Conservation (phyloP, 2,797 vertebrate species). For the Momotus momota region DNA sequence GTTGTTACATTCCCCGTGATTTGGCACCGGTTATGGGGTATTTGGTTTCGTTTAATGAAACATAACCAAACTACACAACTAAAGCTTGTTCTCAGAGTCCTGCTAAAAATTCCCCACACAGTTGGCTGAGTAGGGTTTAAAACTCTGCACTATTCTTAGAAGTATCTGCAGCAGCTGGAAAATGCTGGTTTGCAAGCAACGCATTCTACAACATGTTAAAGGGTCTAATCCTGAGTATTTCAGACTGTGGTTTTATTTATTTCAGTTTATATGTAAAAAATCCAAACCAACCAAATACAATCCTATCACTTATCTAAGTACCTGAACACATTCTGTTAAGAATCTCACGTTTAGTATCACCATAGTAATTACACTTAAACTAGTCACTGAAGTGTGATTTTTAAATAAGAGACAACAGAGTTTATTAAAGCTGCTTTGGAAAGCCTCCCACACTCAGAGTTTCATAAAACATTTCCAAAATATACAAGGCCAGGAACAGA, state of each 20-base stretch:
- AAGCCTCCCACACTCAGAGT: background rate
- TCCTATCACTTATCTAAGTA: background rate
- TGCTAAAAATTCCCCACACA: conserved; percentile 73
- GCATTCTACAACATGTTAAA: conserved; percentile 29
- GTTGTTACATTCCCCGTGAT: background rate
- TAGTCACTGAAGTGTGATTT: background rate
- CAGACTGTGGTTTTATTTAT: background rate
- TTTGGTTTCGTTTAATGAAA: background rate
- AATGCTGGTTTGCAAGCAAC: conserved; percentile 43
- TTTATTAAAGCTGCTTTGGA: background rate
- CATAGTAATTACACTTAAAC: background rate
- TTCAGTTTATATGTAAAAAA: background rate
- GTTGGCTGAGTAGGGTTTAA: conserved; percentile 68
- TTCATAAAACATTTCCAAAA: background rate
- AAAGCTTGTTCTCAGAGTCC: background rate
- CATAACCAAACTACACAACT: background rate
- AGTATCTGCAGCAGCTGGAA: conserved; percentile 69
- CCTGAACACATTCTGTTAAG: background rate
- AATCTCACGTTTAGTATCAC: background rate
- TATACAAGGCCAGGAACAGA: background rate
- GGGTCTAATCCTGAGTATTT: background rate
- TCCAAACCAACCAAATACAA: background rate
- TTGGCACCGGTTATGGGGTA: background rate
- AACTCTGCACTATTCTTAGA: conserved; percentile 73
- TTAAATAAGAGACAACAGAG: background rate